Base-by-base conservation (phyloP, 2,888 invertebrate genomes). In the Acleris emargana region DNA sequence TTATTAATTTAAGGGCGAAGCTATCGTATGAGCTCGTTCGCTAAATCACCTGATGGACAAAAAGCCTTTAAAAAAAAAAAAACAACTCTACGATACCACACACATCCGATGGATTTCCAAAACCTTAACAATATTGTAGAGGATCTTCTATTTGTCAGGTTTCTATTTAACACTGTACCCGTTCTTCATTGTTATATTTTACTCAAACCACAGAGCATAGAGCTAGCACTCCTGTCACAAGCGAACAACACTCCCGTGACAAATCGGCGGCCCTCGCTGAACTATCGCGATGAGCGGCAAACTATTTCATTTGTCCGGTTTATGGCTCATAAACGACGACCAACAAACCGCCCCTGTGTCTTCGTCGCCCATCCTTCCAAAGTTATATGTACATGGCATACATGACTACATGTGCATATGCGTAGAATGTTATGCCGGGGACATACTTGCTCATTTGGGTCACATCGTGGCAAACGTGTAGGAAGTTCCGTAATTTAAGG, bases 221-320 rank as follows among this genome's bases (percentile, higher is more conserved):
- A 32, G 11, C 38, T 38, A 38, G 38, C 61, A 25, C 38, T 61
- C 60, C 66, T 49, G 16, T n/a, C n/a, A 28, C 11, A 9, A 11
- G 25, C 42, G 28, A 25, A 18, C 53, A 55, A 53, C 58, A 20
- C 59, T 32, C 45, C 58, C 45, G 49, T 62, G 64, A 66, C 61
- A 64, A 68, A 64, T 68, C 54, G 68, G 49, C 68, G 66, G 54
- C 66, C 55, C 54, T 47, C 62, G 50, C 58, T 49, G 58, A 59
- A 58, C 62, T 62, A 62, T 62, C 58, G 58, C 58, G 62, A 57
- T 54, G 51, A 55, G 62, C 66, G 62, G 66, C 67, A 61, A 69
- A 69, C 68, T 69, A 69, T 69, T 69, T 69, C 67, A 69, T 69
- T 69, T 67, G 68, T 67, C 67, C 67, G 61, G 58, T 69, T 62